These are phyloP conservation scores for Danio aesculapii DNA, from an alignment of 2,797 vertebrate genomes.

Conservation along the genomic window DNA sequence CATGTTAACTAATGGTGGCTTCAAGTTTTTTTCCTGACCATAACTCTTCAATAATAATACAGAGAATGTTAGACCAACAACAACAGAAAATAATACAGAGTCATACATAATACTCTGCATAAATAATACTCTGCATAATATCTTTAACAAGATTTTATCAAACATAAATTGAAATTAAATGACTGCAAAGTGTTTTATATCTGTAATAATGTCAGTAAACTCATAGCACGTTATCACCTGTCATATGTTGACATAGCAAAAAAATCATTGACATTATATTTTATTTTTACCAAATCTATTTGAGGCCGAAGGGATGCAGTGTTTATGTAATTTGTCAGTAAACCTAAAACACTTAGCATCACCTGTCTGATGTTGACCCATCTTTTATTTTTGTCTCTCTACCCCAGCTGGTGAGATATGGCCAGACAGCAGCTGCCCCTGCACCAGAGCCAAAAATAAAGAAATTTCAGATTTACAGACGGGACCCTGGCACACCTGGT, in stretches of 20 bases:
- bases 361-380: background rate
- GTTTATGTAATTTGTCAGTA: too few species aligned
- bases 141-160: background rate
- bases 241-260: too few species aligned
- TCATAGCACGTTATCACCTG: too few species aligned
- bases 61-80: too few species aligned
- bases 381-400: background rate
- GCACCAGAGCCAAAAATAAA: constrained; percentile 81
- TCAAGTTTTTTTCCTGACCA: background rate
- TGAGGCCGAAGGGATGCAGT: too few species aligned
- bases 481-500: constrained; percentile 92
- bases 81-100: background rate
- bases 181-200: constrained; percentile 59
- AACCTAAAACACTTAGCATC: background rate
- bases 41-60: too few species aligned
- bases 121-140: too few species aligned
- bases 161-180: background rate
- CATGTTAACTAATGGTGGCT: background rate
- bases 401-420: constrained; percentile 72
- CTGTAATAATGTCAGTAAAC: constrained; percentile 58
- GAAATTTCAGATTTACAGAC: constrained; percentile 94
- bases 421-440: constrained; percentile 66
- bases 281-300: too few species aligned
- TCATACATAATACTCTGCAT: too few species aligned
- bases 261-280: too few species aligned